Evolutionary conservation across 2,797 vertebrate genomes (phyloP), one percentile per base, ranked within the genome.

Genomic region (Anguilla obscura): DNA sequence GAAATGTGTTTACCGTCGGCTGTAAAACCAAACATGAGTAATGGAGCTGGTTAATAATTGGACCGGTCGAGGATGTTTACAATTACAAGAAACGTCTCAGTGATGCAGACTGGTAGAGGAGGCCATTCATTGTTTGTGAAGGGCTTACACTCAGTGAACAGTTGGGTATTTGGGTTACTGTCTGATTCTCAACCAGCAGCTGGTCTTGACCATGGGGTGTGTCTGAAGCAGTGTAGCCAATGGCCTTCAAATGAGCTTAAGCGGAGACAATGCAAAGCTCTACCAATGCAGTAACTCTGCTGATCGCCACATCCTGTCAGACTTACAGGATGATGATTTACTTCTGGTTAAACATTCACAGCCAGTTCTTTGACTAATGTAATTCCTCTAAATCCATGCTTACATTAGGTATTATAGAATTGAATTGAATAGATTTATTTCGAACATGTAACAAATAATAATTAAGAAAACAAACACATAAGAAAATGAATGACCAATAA

Each of bases 1-100:
- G 71, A 56, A 56, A 54, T 76, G 86, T 52, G 30, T 86, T 58
- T 18, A 56, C 79, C 45, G 45, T 45, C 18, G 18, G 24, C 79
- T n/a, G 12, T 82, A 82, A 82, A 79, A 82, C 10, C 18, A 5
- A 82, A n/a, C 18, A 82, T 48, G 79, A 82, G 36, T 82, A 50
- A 82, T 82, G 40, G 45, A 82, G 40, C 79, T 50, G 79, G 79
- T 82, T 12, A 82, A 82, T 82, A n/a, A 82, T 82, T 48, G 79
- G 40, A 82, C 79, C 7, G 45, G 79, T 18, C 24, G 24, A 82
- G 79, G 79, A 82, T 82, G 79, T 82, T 82, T 50, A 82, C 79
- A 50, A 21, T 79, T 21, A 21, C 12, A 79, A 82, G 79, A 45
- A 82, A 82, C 50, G 40, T n/a, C 79, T 45, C 27, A 27, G 27